A percentile compares a stretch with the other conserved stretches of the same genome.
phyloP scores from a whole-genome alignment of 2,113 vertebrate genomes.

The Vicugna pacos region DNA sequence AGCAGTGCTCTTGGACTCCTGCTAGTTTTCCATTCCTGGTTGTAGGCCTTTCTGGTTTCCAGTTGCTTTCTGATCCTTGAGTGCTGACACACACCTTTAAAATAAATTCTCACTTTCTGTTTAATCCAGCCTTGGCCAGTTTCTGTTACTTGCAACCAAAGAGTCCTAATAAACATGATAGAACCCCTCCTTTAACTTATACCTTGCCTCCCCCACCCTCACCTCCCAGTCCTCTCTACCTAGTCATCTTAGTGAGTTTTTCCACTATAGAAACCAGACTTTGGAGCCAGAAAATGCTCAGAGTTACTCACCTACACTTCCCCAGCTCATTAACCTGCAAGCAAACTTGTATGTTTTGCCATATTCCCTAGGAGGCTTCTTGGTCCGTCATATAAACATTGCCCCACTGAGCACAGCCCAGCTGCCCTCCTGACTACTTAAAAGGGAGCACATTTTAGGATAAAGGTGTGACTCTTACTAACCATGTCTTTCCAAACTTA shows the following conservation, averaged over 20 bases:
- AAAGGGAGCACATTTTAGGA: background rate
- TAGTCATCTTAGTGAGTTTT: background rate
- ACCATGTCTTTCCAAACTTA: background rate
- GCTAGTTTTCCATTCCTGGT: background rate
- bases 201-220: background rate
- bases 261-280: background rate
- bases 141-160: background rate
- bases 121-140: background rate
- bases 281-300: background rate
- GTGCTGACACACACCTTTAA: background rate
- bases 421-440: background rate
- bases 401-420: background rate
- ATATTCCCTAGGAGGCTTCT: background rate
- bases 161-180: background rate
- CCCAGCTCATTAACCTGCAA: background rate
- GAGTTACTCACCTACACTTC: background rate
- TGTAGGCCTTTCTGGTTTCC: background rate
- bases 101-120: background rate
- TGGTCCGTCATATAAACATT: accelerated
- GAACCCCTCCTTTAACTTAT: background rate
- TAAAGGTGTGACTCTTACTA: background rate
- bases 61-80: background rate
- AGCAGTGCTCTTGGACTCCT: background rate
- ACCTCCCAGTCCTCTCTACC: background rate
- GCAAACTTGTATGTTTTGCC: background rate